A percentile compares a stretch with the other conserved stretches of the same genome.
These are phyloP conservation scores for Colius striatus DNA, from an alignment of 2,113 vertebrate species.

Conservation along the genomic window DNA sequence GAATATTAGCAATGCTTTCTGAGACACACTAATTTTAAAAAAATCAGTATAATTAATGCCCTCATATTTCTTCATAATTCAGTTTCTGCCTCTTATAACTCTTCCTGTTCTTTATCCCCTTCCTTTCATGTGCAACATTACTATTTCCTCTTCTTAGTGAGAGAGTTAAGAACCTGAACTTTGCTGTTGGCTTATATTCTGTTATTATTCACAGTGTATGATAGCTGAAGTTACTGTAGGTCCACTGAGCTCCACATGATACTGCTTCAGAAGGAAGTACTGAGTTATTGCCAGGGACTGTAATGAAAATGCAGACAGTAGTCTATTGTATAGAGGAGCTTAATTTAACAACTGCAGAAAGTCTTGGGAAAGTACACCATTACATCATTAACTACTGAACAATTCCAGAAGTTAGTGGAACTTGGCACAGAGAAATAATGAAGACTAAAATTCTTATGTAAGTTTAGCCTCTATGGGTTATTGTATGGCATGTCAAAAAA, in stretches of 20 bases:
- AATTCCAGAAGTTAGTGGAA: not conserved
- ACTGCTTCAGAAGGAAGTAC: not conserved
- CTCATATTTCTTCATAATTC: not conserved
- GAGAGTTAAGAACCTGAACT: not conserved
- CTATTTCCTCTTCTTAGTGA: not conserved
- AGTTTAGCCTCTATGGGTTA: not conserved
- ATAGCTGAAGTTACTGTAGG: not conserved
- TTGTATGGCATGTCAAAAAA: not conserved
- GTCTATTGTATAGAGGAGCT: not conserved
- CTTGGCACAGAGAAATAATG: not conserved
- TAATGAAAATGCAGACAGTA: not conserved
- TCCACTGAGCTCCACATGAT: not conserved
- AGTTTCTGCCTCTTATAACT: not conserved
- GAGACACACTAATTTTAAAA: not conserved
- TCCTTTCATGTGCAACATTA: not conserved
- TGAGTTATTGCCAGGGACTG: not conserved
- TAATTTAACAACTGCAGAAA: not conserved
- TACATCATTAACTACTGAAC: not conserved
- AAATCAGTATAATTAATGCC: not conserved
- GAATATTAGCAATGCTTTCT: not conserved
- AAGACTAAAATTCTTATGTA: not conserved
- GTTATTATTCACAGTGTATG: not conserved
- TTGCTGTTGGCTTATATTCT: not conserved
- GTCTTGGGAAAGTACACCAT: not conserved
- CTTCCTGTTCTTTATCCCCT: not conserved